Evolutionary conservation across 2,888 invertebrate genomes (phyloP).

Genomic region (Leptura quadrifasciata): DNA sequence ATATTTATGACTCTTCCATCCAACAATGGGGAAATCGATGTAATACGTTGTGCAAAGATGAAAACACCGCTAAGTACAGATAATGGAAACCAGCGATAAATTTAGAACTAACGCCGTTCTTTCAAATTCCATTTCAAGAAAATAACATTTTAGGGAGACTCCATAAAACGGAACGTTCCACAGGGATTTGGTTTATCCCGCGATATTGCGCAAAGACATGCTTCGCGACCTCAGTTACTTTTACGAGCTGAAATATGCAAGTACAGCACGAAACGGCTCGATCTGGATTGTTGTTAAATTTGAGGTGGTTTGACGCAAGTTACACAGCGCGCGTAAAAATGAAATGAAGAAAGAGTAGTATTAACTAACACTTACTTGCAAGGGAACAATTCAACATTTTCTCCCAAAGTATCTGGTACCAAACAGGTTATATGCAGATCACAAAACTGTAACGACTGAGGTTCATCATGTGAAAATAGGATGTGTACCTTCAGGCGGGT

Average conservation of each 20-base stretch:
- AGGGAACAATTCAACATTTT: no score
- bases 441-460: no score
- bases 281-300: background rate
- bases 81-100: slow-evolving; percentile 24
- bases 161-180: background rate
- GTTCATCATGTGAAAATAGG: no score
- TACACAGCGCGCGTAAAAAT: no score
- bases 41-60: background rate
- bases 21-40: background rate
- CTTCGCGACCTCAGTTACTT: background rate
- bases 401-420: no score
- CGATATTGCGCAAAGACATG: background rate
- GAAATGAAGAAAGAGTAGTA: no score
- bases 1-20: background rate
- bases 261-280: background rate
- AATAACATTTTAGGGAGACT: background rate
- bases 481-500: no score
- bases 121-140: background rate
- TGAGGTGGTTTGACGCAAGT: no score
- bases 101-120: background rate
- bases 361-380: no score
- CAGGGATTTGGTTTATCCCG: slow-evolving; percentile 1
- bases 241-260: background rate
- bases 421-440: no score
- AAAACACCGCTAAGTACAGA: slow-evolving; percentile 11